These are phyloP conservation scores for Dendroctonus valens DNA, from an alignment of 1,140 invertebrate species.

Conservation along the genomic window DNA sequence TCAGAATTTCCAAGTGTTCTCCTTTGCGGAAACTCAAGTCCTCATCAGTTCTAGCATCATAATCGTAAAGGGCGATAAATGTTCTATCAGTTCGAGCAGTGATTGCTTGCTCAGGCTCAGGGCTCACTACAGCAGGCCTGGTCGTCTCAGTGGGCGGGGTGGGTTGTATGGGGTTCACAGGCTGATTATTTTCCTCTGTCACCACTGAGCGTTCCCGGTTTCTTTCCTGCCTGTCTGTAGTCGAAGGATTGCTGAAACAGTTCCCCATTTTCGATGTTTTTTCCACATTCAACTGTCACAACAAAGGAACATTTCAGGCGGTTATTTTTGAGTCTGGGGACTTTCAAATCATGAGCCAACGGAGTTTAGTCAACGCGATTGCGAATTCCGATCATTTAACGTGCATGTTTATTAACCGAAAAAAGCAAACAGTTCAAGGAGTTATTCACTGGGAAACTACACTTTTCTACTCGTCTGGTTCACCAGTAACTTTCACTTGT, in stretches of 20 bases:
- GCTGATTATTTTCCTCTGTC: conserved; percentile 58
- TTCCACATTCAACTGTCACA: conserved; percentile 37
- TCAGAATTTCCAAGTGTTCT: conserved; percentile 96
- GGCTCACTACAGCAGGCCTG: conserved; percentile 59
- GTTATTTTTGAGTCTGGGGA: background rate
- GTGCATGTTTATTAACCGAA: background rate
- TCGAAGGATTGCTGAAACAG: conserved; percentile 67
- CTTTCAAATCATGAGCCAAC: background rate
- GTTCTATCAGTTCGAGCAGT: conserved; percentile 67
- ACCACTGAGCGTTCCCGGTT: conserved; percentile 50
- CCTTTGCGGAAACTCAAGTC: conserved; percentile 98
- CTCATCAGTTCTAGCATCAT: conserved; percentile 97
- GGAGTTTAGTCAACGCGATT: background rate
- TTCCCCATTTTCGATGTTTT: conserved; percentile 61
- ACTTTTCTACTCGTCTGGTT: conserved; percentile 11
- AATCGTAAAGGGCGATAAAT: conserved; percentile 97
- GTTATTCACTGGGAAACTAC: conserved; percentile 25
- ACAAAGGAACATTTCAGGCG: conserved; percentile 24
- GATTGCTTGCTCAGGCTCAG: conserved; percentile 60
- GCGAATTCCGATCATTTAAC: background rate
- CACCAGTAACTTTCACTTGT: conserved; percentile 35
- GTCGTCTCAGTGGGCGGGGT: conserved; percentile 64
- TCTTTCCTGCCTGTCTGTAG: conserved; percentile 64
- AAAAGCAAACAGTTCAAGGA: conserved; percentile 3
- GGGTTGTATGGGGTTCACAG: conserved; percentile 57